Conservation (phyloP, 2,113 vertebrate genomes). For the Channa argus region DNA sequence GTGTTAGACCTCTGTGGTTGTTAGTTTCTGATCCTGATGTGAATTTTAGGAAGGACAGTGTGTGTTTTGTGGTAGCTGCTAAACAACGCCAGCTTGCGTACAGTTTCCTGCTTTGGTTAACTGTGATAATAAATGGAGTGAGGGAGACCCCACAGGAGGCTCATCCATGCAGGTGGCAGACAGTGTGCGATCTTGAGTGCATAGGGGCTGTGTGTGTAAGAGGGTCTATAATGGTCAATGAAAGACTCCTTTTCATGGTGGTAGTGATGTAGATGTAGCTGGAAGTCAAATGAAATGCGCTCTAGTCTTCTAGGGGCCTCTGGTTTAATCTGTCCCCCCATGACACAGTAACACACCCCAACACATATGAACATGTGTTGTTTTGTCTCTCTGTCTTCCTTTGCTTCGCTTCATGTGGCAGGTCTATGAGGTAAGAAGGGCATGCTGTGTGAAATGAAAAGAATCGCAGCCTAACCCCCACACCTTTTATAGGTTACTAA, state of each 20-base stretch:
- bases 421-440: conserved; percentile 98
- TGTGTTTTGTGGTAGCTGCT: conserved; percentile 25
- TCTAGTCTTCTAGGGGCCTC: not conserved
- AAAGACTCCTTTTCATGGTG: conserved; percentile 39
- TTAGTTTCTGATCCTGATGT: conserved; percentile 6
- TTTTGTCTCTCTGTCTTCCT: conserved; percentile 82
- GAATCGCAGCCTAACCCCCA: conserved; percentile 58
- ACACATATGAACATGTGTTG: conserved; percentile 76
- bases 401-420: conserved; percentile 91
- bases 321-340: conserved; percentile 33
- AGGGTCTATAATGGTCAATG: conserved; percentile 30
- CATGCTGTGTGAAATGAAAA: conserved; percentile 64
- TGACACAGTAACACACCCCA: conserved; percentile 42
- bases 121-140: not conserved
- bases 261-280: conserved; percentile 39
- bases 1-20: conserved; percentile 14
- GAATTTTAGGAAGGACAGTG: not conserved
- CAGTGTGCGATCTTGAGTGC: conserved; percentile 12
- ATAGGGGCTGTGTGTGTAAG: conserved; percentile 45
- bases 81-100: conserved; percentile 20
- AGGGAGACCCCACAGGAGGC: conserved; percentile 48
- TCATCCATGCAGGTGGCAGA: conserved; percentile 56
- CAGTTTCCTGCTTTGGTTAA: too few relatives aligned
- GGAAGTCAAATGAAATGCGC: conserved; percentile 28
- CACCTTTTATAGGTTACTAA: conserved; percentile 77